Base-by-base conservation (phyloP, 1,140 invertebrate genomes). In the Palaemon carinicauda region DNA sequence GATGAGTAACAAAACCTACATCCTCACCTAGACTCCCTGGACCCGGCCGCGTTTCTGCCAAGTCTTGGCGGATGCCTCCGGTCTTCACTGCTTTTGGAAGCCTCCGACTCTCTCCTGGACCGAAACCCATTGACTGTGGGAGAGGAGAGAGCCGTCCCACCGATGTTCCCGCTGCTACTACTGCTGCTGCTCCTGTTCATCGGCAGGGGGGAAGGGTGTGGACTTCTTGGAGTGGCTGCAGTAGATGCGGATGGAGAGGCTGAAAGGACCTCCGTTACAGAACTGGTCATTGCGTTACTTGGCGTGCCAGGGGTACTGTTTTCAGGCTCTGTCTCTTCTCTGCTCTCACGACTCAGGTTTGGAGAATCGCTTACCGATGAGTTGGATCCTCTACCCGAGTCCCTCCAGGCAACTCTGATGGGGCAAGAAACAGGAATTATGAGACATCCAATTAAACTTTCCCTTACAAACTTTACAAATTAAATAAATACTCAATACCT, bases 311-410 rank as follows among this genome's bases (percentile, higher is more conserved):
- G 74, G n/a, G 33, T 75, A 29, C 82, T 79, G 5, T 24, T 54
- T 10, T 41, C 21, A 41, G 17, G 74, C 3, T 60, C 82, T 12
- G 21, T 73, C 12, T 69, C 82, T 1, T 84, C 82, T 1, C 52
- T 21, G 31, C 74, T 77, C 60, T 85, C 82, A 5, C 82, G 74
- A 56, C 82, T 85, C 52, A 78, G 82, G 74, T 85, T 85, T 17
- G 82, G 82, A 15, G 82, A 85, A 75, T 85, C 82, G 24, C 82
- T 85, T 33, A 85, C 82, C 3, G 82, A 85, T 29, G 82, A 85
- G 82, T 85, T 85, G 14, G 82, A 85, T 1, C 82, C 82, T 0
- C 82, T 31, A 17, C 73, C 73, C 5, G 82, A 85, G 73, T 85
- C 82, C 10, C 82, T 21, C 82, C 82, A 85, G 54, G 82, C 82